These are phyloP conservation scores for Orius laevigatus DNA, from an alignment of 1,140 invertebrate species.

Conservation along the genomic window DNA sequence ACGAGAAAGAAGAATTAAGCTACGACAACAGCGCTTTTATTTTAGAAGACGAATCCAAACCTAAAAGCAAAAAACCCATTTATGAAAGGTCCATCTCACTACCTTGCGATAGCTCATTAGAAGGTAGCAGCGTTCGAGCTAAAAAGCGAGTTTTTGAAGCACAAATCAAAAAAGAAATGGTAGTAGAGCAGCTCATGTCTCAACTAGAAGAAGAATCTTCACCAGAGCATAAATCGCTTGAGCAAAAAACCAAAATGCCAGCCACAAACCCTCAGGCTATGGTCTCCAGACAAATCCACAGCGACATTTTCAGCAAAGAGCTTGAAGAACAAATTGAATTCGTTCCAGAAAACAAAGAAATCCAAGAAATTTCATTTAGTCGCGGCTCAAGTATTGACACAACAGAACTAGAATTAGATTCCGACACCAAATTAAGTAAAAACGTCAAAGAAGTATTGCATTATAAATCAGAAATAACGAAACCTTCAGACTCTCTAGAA, in stretches of 20 bases:
- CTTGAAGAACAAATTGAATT: constrained; percentile 27
- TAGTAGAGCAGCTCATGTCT: constrained; percentile 29
- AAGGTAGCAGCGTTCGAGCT: constrained; percentile 24
- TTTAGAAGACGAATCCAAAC: constrained; percentile 26
- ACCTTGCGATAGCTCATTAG: constrained; percentile 28
- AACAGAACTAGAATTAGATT: not conserved
- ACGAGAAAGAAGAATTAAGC: constrained; percentile 22
- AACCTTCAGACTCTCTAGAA: constrained; percentile 30
- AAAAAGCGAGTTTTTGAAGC: constrained; percentile 32
- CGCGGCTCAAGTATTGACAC: not conserved
- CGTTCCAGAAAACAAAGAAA: constrained; percentile 20
- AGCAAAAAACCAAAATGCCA: constrained; percentile 17
- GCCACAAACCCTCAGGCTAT: constrained; percentile 23
- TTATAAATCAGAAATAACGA: constrained; percentile 25
- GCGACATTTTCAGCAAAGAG: constrained; percentile 27
- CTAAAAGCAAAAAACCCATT: constrained; percentile 24
- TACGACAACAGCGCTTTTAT: constrained; percentile 36
- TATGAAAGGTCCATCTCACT: constrained; percentile 32
- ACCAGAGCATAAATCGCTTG: constrained; percentile 29
- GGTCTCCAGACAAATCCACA: constrained; percentile 25
- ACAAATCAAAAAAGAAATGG: constrained; percentile 33
- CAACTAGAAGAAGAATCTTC: constrained; percentile 33
- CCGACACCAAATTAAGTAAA: not conserved
- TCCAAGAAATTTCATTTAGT: constrained; percentile 4
- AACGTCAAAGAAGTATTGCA: constrained; percentile 21